Evolutionary conservation across 2,113 vertebrate species (phyloP), one percentile per base, ranked within the genome.

Genomic region (Psilopsiagon aymara): DNA sequence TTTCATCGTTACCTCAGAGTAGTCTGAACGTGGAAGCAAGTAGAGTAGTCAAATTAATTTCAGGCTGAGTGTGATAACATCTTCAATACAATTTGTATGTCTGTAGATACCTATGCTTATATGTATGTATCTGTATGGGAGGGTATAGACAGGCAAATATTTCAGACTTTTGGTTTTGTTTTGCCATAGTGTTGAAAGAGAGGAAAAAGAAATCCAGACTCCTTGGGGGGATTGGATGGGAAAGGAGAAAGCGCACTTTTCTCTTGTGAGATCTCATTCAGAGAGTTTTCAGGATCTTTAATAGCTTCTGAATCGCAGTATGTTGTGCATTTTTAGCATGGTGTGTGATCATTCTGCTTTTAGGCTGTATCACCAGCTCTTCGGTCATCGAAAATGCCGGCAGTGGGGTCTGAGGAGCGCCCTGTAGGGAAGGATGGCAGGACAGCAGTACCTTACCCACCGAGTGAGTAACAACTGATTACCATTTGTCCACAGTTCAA

Each of bases 401-500:
- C 97, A 3, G 98, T 97, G 53, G 98, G 98, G 70, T 97, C 97
- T 35, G 99, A 99, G 97, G 99, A 99, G 46, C 99, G 99, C 55
- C 98, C 98, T 55, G 93, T 98, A n/a, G 98, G 99, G 80, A 99
- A 99, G 97, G 99, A 99, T 63, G 98, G 98, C 35, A 98, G 99
- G 97, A 98, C 98, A 35, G 98, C 98, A 49, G 99, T 99, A 35
- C 98, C 99, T 28, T 99, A 99, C 94, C 99, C 99, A 82, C 99
- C 99, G 94, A 99, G 99, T 99, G 97, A 98, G 99, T 98, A 81
- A 43, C 46, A 35, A 8, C 9, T 21, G 33, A 14, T 69, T 5
- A 11, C 68, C 21, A 2, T 52, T 25, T 49, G 29, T 33, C 67
- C 43, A 6, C 35, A 39, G 47, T 18, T 51, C 28, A 62, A 25